Evolutionary conservation across 2,113 vertebrate species (phyloP), one percentile per base, ranked within the genome.

Genomic region (Tretioscincus oriximinensis): DNA sequence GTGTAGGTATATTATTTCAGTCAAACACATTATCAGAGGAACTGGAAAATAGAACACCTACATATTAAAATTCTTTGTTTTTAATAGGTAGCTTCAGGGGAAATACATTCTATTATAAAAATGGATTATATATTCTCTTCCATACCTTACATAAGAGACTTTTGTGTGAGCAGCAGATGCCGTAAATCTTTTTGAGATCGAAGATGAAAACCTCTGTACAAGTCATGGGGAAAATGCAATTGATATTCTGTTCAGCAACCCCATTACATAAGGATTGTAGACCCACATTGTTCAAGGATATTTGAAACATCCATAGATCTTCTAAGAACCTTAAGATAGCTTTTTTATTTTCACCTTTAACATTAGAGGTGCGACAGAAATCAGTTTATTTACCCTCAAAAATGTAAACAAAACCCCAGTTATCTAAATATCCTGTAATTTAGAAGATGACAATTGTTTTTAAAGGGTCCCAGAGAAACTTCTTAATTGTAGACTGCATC

Each of bases 41-140:
- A 16, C 29, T 67, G 64, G 68, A 31, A n/a, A 58, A 81, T 10
- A 67, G 22, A 75, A 81, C 8, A 20, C 63, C 47, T 68, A 54
- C 47, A 74, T 47, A 81, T 81, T 75, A 81, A 54, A 54, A 81
- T 68, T 68, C 29, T 51, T 66, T 63, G 28, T 66, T 61, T 68
- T 75, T 81, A 81, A 81, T 75, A 49, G 72, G 24, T 74, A 68
- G 72, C 80, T 81, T 29, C 72, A 68, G 80, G 80, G 72, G 41
- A 75, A 81, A 75, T 68, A 72, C 26, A 7, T 22, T 41, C 63
- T 45, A 60, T 81, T 68, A 67, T 81, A 74, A 66, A 67, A 75
- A 75, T 68, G 65, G 31, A 75, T 81, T 68, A 81, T 81, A 47
- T 68, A 81, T 81, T 75, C 67, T 29, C 31, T 68, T 75, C 72